Conservation (phyloP, 1,140 invertebrate species). For the Drosophila leontia region DNA sequence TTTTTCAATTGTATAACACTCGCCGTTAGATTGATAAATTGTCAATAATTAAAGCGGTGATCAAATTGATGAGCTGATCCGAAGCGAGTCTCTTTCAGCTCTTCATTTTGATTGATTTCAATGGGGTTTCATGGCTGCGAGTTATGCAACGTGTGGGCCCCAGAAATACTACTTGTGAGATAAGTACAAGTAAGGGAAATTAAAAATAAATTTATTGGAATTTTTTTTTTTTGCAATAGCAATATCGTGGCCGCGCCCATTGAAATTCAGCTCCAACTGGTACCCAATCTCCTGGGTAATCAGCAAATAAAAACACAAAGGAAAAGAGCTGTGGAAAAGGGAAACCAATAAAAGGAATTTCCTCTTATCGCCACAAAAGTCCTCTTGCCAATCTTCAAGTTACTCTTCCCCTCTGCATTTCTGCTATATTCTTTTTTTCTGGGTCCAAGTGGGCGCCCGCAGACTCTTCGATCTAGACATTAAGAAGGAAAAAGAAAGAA, state of each 20-base stretch:
- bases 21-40: slow-evolving; percentile 65
- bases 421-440: neutral
- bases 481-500: slow-evolving; percentile 19
- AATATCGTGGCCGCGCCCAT: slow-evolving; percentile 47
- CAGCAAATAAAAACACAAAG: slow-evolving; percentile 58
- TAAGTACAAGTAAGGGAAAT: slow-evolving; percentile 21
- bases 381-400: slow-evolving; percentile 14
- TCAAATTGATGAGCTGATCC: slow-evolving; percentile 51
- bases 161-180: slow-evolving; percentile 27
- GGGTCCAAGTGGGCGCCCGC: slow-evolving; percentile 58
- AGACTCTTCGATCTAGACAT: slow-evolving; percentile 63
- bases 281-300: slow-evolving; percentile 62
- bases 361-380: slow-evolving; percentile 54
- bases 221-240: slow-evolving; percentile 31
- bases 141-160: slow-evolving; percentile 39
- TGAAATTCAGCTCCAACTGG: slow-evolving; percentile 5
- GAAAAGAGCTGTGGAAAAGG: slow-evolving; percentile 43
- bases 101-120: slow-evolving; percentile 57
- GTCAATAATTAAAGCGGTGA: slow-evolving; percentile 58
- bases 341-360: slow-evolving; percentile 80
- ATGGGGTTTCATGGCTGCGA: slow-evolving; percentile 38
- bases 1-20: slow-evolving; percentile 66
- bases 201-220: slow-evolving; percentile 30
- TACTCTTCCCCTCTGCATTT: neutral
- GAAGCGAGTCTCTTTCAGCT: slow-evolving; percentile 32